These are phyloP conservation scores for Cyclina sinensis DNA, from an alignment of 1,140 invertebrate genomes.

Conservation along the genomic window DNA sequence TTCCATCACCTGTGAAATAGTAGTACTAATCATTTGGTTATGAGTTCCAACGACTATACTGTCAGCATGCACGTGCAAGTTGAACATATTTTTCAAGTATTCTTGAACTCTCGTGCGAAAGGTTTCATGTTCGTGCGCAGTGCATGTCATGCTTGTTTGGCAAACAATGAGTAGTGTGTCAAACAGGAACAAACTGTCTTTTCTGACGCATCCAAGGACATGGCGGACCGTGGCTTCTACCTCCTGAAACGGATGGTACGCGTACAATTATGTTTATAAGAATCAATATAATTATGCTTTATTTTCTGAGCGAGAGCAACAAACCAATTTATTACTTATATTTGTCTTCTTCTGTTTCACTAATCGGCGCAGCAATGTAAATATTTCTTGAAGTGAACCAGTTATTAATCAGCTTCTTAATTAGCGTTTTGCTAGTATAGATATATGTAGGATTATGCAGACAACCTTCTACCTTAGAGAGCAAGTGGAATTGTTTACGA, in stretches of 20 bases:
- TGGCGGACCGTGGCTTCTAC: background rate
- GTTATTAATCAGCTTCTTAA: too few species aligned
- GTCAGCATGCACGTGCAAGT: background rate
- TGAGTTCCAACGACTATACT: background rate
- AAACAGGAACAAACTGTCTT: background rate
- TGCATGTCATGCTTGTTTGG: background rate
- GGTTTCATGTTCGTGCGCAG: background rate
- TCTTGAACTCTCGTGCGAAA: background rate
- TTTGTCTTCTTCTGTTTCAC: too few species aligned
- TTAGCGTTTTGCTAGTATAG: too few species aligned
- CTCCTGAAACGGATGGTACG: background rate
- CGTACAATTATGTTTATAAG: too few species aligned
- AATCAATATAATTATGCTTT: too few species aligned
- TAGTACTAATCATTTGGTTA: background rate
- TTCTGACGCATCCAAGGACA: background rate
- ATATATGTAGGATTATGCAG: too few species aligned
- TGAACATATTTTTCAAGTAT: background rate
- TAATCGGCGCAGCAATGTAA: too few species aligned
- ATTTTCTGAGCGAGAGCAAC: too few species aligned
- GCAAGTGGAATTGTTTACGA: too few species aligned
- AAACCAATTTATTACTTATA: too few species aligned
- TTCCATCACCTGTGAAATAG: background rate
- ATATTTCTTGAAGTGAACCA: too few species aligned
- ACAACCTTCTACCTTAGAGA: too few species aligned
- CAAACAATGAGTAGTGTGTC: background rate